Percentiles rank a stretch among this genome's conserved stretches.
Evolutionary conservation across 1,140 invertebrate species (phyloP).

Genomic region (Tachypleus tridentatus): DNA sequence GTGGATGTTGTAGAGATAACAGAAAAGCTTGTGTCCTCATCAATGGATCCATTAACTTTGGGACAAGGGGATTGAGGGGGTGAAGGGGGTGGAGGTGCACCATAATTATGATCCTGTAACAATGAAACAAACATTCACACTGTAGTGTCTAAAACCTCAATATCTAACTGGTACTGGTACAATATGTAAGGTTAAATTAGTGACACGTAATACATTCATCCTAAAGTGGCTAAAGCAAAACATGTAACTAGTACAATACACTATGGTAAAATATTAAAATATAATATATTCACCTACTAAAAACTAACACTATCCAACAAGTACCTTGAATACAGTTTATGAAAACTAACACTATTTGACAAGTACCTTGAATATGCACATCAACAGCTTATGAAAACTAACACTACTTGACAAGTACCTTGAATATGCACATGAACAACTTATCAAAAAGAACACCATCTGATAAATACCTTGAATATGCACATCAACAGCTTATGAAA

Average conservation of each 20-base stretch:
- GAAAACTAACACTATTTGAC: no score
- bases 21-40: slow-evolving; percentile 26
- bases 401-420: no score
- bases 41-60: slow-evolving; percentile 19
- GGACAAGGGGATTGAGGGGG: slow-evolving; percentile 41
- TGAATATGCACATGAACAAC: no score
- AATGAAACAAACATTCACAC: slow-evolving; percentile 24
- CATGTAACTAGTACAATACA: neutral
- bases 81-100: slow-evolving; percentile 50
- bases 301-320: neutral
- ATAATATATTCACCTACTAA: neutral
- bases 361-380: no score
- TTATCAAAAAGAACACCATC: neutral
- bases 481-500: no score
- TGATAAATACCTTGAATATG: neutral
- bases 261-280: neutral
- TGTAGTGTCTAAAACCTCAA: neutral
- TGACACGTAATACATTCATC: neutral
- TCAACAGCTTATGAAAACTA: no score
- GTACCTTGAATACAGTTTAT: no score
- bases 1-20: slow-evolving; percentile 62
- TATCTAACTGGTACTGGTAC: neutral
- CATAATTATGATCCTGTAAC: slow-evolving; percentile 72
- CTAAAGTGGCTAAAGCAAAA: neutral
- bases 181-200: neutral